phyloP scores from a whole-genome alignment of 2,797 vertebrate genomes.

The Peromyscus attwateri region DNA sequence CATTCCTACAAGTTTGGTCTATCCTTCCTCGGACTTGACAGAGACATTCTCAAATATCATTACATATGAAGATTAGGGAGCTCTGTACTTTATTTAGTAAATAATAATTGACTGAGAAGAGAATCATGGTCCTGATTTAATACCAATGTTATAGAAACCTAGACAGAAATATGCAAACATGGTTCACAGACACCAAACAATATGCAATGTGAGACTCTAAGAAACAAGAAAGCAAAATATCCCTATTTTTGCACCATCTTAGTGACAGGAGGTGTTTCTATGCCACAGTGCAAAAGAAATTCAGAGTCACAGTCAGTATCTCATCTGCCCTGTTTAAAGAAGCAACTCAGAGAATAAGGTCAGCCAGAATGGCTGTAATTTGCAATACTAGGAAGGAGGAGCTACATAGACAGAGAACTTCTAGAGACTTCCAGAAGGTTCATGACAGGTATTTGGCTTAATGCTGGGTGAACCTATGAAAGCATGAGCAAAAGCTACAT shows the following conservation, averaged over 20 bases:
- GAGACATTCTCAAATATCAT: slow-evolving; percentile 6
- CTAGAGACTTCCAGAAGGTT: background rate
- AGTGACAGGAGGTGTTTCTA: background rate
- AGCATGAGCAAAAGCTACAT: background rate
- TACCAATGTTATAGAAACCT: background rate
- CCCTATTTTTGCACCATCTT: background rate
- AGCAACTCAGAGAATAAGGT: background rate
- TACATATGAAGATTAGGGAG: background rate
- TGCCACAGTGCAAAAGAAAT: background rate
- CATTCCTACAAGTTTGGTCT: background rate
- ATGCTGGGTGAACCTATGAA: background rate
- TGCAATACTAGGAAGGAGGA: background rate
- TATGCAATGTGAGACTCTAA: background rate
- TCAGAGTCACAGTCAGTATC: background rate
- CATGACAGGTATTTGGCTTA: background rate
- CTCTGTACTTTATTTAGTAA: background rate
- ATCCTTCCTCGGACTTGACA: background rate
- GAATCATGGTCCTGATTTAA: background rate
- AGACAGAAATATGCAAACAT: background rate
- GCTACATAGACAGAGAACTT: background rate
- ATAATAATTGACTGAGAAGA: background rate
- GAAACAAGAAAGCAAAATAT: background rate
- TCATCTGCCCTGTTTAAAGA: background rate
- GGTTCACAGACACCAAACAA: slow-evolving; percentile 28
- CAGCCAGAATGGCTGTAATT: background rate